A percentile compares a stretch with the other conserved stretches of the same genome.
Conservation (phyloP, 2,797 vertebrate genomes). For the Sebastes nivosus region DNA sequence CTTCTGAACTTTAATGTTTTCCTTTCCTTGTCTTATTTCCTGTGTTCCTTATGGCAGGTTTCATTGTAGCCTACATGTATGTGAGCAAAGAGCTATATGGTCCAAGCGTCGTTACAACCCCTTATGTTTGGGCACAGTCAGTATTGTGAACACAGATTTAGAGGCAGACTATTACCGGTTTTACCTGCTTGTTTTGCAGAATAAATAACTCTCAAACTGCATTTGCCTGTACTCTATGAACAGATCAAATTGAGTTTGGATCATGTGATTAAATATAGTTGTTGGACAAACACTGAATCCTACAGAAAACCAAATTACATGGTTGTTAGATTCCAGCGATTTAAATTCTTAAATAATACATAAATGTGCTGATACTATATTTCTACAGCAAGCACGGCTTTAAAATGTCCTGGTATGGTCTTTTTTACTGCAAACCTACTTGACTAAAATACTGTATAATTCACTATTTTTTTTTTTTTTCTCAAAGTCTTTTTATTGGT, state of each 20-base stretch:
- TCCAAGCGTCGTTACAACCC: neutral
- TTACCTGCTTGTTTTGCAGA: neutral
- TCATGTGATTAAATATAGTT: neutral
- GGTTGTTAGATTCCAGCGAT: neutral
- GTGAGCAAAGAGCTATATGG: neutral
- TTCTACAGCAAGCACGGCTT: neutral
- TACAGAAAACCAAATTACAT: neutral
- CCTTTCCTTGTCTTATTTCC: neutral
- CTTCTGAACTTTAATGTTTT: constrained; percentile 8
- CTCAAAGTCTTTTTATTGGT: too few species aligned
- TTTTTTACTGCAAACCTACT: neutral
- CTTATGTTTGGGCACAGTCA: neutral
- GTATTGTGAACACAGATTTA: neutral
- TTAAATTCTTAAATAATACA: neutral
- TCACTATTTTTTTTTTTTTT: neutral
- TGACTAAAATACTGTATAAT: neutral
- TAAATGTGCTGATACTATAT: neutral
- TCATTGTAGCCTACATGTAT: neutral
- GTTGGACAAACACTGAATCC: constrained; percentile 7
- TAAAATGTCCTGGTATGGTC: neutral
- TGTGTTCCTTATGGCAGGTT: neutral
- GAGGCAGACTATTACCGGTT: neutral
- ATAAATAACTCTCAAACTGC: neutral
- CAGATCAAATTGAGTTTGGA: neutral
- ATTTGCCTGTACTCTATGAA: neutral